Base-by-base conservation (phyloP, 2,888 invertebrate species). In the Melanophora roralis region DNA sequence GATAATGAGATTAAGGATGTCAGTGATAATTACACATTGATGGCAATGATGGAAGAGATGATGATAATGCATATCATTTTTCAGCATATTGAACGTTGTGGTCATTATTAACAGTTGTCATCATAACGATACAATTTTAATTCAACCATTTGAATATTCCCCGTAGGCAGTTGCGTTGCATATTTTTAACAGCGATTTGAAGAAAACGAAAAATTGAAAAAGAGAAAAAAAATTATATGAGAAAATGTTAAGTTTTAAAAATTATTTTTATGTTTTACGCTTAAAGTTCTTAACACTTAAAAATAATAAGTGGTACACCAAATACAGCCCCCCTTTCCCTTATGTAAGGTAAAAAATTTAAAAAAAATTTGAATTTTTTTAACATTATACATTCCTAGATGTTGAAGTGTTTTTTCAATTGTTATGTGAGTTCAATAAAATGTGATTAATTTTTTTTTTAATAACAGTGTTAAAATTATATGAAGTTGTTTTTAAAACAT, bases 21-120 rank as follows among this genome's bases (percentile, higher is more conserved):
- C 49, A 27, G 27, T 27, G 27, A 27, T 9, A 16, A 43, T 43
- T 16, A 27, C 43, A 2, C 8, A 62, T 59, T 73, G 65, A 51
- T 49, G 67, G n/a, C 27, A 23, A 75, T 67, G 51, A 27, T 69
- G 45, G 47, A 57, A 14, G 14, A 60, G 16, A 60, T 62, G 51
- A 23, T 19, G 59, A 64, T 75, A 64, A 57, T 57, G 23, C 43
- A 65, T 51, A 76, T 62, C 67, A 57, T 57, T 47, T 62, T 27
- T 57, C 72, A 62, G 27, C 55, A 72, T 43, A 72, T 80, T 76
- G 55, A 67, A 57, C 53, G 40, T 80, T 80, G 76, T 62, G 71
- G 67, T 68, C 55, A 76, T 80, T 76, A 76, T 80, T 76, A 76
- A 80, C 71, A 80, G 79, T 76, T 80, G 79, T 76, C 79, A 80